phyloP scores from a whole-genome alignment of 2,113 vertebrate species.

The Mionectes macconnelli region DNA sequence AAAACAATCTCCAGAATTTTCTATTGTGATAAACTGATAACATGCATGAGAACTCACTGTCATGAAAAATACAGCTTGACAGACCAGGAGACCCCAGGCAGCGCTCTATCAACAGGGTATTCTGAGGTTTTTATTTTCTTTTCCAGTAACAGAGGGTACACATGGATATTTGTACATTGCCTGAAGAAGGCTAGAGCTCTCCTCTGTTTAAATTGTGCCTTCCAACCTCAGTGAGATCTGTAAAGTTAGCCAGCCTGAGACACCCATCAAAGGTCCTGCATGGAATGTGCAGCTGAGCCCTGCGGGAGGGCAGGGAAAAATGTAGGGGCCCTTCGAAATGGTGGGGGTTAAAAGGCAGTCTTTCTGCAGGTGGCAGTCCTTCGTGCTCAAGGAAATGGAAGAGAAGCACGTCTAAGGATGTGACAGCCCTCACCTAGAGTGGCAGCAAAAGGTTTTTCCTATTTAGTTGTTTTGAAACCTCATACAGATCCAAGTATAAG shows the following conservation, averaged over 20 bases:
- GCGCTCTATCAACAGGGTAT: not conserved
- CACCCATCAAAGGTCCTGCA: not conserved
- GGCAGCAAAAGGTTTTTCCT: not conserved
- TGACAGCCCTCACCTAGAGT: not conserved
- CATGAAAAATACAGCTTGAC: not conserved
- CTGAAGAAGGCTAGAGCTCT: not conserved
- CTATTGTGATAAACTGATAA: not conserved
- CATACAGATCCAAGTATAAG: not conserved
- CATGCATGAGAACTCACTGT: not conserved
- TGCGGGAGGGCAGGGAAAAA: not conserved
- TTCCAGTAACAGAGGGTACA: not conserved
- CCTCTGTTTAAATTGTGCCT: not conserved
- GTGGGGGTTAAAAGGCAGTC: not conserved
- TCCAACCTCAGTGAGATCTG: fast-evolving
- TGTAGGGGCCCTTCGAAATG: not conserved
- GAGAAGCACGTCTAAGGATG: not conserved
- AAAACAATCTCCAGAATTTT: not conserved
- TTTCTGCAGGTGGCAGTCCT: not conserved
- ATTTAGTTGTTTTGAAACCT: not conserved
- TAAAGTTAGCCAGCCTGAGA: not conserved
- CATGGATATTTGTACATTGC: not conserved
- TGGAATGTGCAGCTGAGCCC: fast-evolving
- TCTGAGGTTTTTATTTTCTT: not conserved
- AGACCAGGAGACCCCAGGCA: not conserved
- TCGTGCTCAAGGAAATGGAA: fast-evolving